phyloP scores from a whole-genome alignment of 2,113 vertebrate genomes.

The Anas platyrhynchos region DNA sequence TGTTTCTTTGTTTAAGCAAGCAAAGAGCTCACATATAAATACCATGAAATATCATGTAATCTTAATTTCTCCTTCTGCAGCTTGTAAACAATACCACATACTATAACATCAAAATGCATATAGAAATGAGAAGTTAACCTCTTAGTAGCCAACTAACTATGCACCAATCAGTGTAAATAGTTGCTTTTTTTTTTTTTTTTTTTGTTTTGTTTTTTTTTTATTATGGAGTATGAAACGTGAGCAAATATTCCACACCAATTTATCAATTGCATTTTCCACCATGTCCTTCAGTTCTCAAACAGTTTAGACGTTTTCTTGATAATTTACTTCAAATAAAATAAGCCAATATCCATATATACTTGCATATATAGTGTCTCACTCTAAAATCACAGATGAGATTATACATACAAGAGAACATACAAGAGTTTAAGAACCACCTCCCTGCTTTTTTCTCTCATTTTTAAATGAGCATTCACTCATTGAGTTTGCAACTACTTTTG shows the following conservation, averaged over 20 bases:
- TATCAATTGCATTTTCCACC: background rate
- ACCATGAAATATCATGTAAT: slow-evolving; percentile 36
- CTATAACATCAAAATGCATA: background rate
- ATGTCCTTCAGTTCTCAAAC: background rate
- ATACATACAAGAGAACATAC: background rate
- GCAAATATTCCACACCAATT: rapidly evolving
- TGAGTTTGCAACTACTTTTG: background rate
- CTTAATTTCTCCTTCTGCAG: slow-evolving; percentile 40
- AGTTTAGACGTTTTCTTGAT: background rate
- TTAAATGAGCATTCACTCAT: background rate
- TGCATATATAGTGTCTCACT: background rate
- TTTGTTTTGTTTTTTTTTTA: background rate
- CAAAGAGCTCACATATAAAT: slow-evolving; percentile 60
- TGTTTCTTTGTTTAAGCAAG: slow-evolving; percentile 66
- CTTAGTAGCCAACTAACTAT: background rate
- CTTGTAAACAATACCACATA: background rate
- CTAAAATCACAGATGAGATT: background rate
- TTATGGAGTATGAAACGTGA: background rate
- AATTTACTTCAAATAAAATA: background rate
- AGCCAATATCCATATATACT: background rate
- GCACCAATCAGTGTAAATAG: background rate
- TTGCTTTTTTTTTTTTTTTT: background rate
- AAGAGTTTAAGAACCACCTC: background rate
- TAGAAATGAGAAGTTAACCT: background rate
- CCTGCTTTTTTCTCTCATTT: background rate